Base-by-base conservation (phyloP, 2,888 invertebrate species). In the Mythimna impura region DNA sequence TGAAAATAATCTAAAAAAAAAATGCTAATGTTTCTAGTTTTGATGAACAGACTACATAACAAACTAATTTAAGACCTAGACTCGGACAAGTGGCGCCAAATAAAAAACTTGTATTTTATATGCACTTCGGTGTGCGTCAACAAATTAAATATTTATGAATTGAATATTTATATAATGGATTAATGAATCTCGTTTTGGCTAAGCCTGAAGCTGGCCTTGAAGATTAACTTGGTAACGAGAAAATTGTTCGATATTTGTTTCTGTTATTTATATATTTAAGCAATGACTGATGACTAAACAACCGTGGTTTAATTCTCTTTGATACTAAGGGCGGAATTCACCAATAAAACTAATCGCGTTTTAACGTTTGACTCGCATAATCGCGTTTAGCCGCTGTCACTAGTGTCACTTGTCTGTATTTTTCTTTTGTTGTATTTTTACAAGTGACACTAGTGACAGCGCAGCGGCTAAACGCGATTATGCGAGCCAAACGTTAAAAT, bases 81-180 rank as follows among this genome's bases (percentile, higher is more conserved):
- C 47, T 8, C 58, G 17, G 47, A 40, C 3, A 10, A 67, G 73
- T 74, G 74, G 78, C 75, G 75, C 75, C 63, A 66, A 36, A 66
- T 43, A 20, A 47, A 75, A 78, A 66, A 61, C 67, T 57, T 30
- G 43, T 66, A 71, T 36, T 62, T 30, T 36, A 50, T 30, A 65
- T 77, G 77, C 77, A 80, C 57, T 72, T 72, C 30, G 10, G 17
- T 62, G 40, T 58, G 65, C 64, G 76, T 43, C 61, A 66, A 68
- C 57, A 20, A 36, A n/a, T 9, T 7, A 8, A 34, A 78, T 78
- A 78, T 78, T 54, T 55, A 78, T 78, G 12, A 69, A 47, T 0
- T 5, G 3, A n/a, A 20, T 54, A 17, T 64, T 66, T 52, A 20
- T 14, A 58, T 63, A 20, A 69, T 50, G 55, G 4, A 50, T 62